These are phyloP conservation scores for Macrostomum lignano DNA, from an alignment of 1,140 invertebrate species.

Conservation along the genomic window DNA sequence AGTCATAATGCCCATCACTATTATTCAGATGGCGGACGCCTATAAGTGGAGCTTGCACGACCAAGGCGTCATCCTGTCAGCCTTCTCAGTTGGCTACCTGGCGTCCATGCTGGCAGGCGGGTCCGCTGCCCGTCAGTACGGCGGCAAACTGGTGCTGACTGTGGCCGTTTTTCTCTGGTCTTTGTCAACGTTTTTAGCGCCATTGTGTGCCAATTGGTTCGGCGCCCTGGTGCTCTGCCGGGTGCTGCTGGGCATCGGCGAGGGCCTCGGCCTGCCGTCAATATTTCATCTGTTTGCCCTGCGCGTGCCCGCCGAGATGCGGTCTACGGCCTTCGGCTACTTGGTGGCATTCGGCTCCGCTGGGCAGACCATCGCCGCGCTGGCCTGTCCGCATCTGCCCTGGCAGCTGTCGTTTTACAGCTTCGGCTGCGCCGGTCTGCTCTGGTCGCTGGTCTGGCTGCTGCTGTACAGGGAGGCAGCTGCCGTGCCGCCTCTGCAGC, in stretches of 20 bases:
- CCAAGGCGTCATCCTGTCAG: constrained; percentile 48
- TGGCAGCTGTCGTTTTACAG: constrained; percentile 44
- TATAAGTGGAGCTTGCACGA: constrained; percentile 42
- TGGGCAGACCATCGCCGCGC: constrained; percentile 44
- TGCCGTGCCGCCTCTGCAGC: too few relatives aligned
- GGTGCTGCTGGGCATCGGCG: constrained; percentile 41
- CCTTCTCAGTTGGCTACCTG: constrained; percentile 48
- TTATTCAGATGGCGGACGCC: constrained; percentile 43
- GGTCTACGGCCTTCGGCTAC: constrained; percentile 46
- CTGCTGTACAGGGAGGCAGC: constrained; percentile 34
- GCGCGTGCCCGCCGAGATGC: constrained; percentile 41
- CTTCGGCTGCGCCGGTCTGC: constrained; percentile 40
- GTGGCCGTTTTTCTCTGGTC: constrained; percentile 46
- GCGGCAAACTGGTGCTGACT: constrained; percentile 41
- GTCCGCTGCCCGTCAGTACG: constrained; percentile 40
- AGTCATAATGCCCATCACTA: constrained; percentile 50
- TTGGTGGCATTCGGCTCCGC: constrained; percentile 42
- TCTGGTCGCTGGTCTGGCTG: constrained; percentile 41
- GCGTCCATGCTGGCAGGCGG: constrained; percentile 44
- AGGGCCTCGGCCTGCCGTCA: constrained; percentile 46
- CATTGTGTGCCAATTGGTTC: constrained; percentile 37
- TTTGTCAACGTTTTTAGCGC: constrained; percentile 41
- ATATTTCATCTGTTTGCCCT: constrained; percentile 51
- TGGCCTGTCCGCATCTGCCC: constrained; percentile 35
- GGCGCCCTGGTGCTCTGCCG: constrained; percentile 36